Conservation (phyloP, 2,113 vertebrate species). For the Ellobius talpinus region DNA sequence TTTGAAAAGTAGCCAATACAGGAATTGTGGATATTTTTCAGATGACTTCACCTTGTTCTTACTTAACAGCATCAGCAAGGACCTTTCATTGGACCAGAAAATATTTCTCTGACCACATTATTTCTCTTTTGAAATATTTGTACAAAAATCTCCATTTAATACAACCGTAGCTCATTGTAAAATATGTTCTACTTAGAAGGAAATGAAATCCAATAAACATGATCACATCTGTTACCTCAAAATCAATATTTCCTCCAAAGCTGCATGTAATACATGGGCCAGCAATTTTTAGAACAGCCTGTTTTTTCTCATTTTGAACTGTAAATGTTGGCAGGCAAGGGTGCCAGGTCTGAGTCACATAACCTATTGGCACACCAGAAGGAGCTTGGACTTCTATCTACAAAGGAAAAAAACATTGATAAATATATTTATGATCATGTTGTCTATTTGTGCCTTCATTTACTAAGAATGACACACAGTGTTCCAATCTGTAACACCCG, state of each 20-base stretch:
- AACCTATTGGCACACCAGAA: slow-evolving; percentile 93
- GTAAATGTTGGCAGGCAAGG: slow-evolving; percentile 92
- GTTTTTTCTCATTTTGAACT: slow-evolving; percentile 89
- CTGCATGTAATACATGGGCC: slow-evolving; percentile 93
- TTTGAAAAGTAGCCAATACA: not conserved
- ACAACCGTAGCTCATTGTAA: not conserved
- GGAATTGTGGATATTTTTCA: not conserved
- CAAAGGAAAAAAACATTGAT: not conserved
- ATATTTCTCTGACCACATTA: not conserved
- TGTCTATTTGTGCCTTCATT: not conserved
- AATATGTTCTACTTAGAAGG: not conserved
- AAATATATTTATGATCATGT: not conserved
- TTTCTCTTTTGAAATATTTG: slow-evolving; percentile 15
- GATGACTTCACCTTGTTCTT: not conserved
- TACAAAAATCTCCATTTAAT: not conserved
- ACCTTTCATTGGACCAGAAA: not conserved
- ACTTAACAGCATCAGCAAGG: not conserved
- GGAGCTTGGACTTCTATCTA: slow-evolving; percentile 95
- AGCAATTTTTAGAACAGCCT: slow-evolving; percentile 91
- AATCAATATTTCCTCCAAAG: slow-evolving; percentile 92
- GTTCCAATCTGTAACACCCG: not conserved
- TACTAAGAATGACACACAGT: not conserved
- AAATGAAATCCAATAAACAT: not conserved
- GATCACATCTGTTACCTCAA: slow-evolving; percentile 89
- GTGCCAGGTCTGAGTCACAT: slow-evolving; percentile 93